Evolutionary conservation across 2,113 vertebrate species (phyloP), one percentile per base, ranked within the genome.

Genomic region (Hymenochirus boettgeri): DNA sequence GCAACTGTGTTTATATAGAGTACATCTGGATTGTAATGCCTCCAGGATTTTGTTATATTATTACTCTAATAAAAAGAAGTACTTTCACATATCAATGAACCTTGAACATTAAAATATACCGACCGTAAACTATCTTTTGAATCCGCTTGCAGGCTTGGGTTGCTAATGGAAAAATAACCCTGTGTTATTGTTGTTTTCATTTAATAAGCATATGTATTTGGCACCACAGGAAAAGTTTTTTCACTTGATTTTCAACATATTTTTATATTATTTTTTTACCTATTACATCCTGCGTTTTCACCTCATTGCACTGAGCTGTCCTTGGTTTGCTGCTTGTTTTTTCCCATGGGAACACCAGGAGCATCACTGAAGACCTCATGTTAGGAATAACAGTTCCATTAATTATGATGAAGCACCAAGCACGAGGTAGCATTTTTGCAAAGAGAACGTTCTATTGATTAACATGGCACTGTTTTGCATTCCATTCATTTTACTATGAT

Each of bases 391-490:
- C 1, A 3, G 33, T 35, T 35, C 15, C 8, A 1, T 35, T n/a
- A n/a, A n/a, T n/a, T 35, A 35, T 35, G 33, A 13, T 35, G 15
- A 42, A 15, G 39, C 39, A 42, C 39, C 2, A 42, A 15, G 15
- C 39, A n/a, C 15, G 39, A 42, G 8, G 8, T 42, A 15, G 17
- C 4, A 35, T 35, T 1, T 35, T 35, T 9, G 15, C 10, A 4
- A 15, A n/a, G 13, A 42, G 10, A 6, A 31, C 29, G 5, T 31
- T 5, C 29, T 31, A n/a, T 31, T 31, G 29, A 31, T n/a, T 60
- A 52, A 53, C 56, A 53, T 45, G 65, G 65, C 65, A 60, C 33
- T 7, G 17, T 15, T n/a, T n/a, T 45, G 56, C 51, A 67, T 60
- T 45, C n/a, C 13, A 60, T 67, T 60, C 56, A 26, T 67, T 25